A percentile compares a stretch with the other conserved stretches of the same genome.
These are phyloP conservation scores for Lithobates sylvaticus DNA, from an alignment of 2,797 vertebrate species.

Conservation along the genomic window DNA sequence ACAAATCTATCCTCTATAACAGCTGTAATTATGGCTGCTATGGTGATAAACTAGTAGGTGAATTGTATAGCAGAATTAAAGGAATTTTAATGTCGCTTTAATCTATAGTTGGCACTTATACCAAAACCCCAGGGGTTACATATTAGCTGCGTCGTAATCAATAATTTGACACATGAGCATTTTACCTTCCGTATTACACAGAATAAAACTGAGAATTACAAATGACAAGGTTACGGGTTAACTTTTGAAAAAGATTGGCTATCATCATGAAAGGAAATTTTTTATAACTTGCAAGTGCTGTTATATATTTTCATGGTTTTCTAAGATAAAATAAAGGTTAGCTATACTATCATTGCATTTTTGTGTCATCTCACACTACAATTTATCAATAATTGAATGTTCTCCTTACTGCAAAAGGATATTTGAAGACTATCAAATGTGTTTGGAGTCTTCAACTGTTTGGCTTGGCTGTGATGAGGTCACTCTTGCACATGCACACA, in stretches of 20 bases:
- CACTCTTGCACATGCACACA: too few relatives aligned
- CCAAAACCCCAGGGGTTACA: not conserved
- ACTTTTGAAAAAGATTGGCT: not conserved
- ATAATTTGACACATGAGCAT: not conserved
- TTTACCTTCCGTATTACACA: too few relatives aligned
- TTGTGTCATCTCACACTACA: too few relatives aligned
- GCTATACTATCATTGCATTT: too few relatives aligned
- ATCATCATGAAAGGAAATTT: not conserved
- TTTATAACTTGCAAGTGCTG: not conserved
- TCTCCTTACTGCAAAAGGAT: too few relatives aligned
- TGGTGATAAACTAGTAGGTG: conserved; percentile 60
- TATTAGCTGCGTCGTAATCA: not conserved
- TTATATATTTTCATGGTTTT: not conserved
- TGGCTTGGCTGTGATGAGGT: too few relatives aligned
- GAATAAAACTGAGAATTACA: not conserved
- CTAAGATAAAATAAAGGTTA: not conserved
- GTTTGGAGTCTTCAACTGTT: too few relatives aligned
- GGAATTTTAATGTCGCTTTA: conserved; percentile 23
- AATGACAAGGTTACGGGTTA: not conserved
- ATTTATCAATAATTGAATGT: too few relatives aligned
- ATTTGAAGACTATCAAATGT: too few relatives aligned
- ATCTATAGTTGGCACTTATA: not conserved
- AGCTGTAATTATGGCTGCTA: conserved; percentile 56
- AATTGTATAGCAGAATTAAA: conserved; percentile 45
- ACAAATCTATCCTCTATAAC: conserved; percentile 60